These are phyloP conservation scores for Ctenosaura bakeri DNA, from an alignment of 2,797 vertebrate genomes.

Conservation along the genomic window DNA sequence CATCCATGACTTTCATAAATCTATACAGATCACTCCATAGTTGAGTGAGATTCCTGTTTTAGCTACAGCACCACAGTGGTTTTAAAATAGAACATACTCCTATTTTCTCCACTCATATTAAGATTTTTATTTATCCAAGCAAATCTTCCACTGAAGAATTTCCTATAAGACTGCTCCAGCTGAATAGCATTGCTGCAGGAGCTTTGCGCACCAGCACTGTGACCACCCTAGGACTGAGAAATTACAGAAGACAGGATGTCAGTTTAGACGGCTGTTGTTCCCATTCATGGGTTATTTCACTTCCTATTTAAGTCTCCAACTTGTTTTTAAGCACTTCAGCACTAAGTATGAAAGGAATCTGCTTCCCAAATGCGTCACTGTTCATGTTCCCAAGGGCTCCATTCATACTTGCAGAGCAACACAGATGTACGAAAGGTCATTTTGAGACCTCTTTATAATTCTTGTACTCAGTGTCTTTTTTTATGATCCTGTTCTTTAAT, in stretches of 20 bases:
- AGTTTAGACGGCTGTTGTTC: slow-evolving; percentile 6
- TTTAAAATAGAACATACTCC: not conserved
- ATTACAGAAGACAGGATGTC: not conserved
- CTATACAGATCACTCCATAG: not conserved
- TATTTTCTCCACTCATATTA: not conserved
- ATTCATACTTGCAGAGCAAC: slow-evolving; percentile 12
- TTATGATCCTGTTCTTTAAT: not conserved
- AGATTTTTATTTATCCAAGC: not conserved
- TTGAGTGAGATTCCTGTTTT: not conserved
- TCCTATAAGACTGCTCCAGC: not conserved
- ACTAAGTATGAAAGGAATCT: slow-evolving; percentile 13
- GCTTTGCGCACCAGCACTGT: not conserved
- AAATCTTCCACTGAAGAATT: not conserved
- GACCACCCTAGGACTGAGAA: not conserved
- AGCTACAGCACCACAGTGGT: not conserved
- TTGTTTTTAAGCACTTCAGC: slow-evolving; percentile 31
- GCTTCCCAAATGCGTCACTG: slow-evolving; percentile 8
- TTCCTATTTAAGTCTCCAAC: slow-evolving; percentile 18
- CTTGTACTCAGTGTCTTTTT: slow-evolving; percentile 11
- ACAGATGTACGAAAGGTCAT: slow-evolving; percentile 23
- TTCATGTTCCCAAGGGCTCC: slow-evolving; percentile 18
- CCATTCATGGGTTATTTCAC: slow-evolving; percentile 5
- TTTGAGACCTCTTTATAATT: slow-evolving; percentile 17
- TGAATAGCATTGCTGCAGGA: not conserved
- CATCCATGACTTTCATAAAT: too few species aligned